Evolutionary conservation across 2,888 invertebrate species (phyloP).

Genomic region (Agrypnus murinus): DNA sequence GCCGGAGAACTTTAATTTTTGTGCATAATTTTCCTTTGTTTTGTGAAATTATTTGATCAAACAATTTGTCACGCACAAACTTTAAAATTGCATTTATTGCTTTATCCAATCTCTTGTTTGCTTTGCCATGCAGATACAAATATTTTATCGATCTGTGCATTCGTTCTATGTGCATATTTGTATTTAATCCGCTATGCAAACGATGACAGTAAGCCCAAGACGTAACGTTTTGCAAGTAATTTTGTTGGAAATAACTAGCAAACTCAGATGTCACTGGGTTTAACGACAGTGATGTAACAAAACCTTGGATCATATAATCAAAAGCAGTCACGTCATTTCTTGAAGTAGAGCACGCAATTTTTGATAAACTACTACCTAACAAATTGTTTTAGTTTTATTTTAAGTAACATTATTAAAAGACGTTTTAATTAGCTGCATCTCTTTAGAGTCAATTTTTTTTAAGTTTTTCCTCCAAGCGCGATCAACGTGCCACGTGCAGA

Average conservation of each 20-base stretch:
- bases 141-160: constrained; percentile 54
- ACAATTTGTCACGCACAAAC: constrained; percentile 56
- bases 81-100: constrained; percentile 55
- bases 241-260: no score
- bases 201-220: no score
- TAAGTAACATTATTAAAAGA: background rate
- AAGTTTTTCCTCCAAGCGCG: background rate
- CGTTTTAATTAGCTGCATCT: background rate
- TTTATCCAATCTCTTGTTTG: constrained; percentile 55
- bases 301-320: no score
- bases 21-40: no score
- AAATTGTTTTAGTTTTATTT: background rate
- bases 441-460: background rate
- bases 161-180: no score
- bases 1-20: constrained; percentile 38
- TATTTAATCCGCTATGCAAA: no score
- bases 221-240: no score
- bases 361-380: constrained; percentile 30
- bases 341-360: no score
- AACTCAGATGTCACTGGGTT: no score
- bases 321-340: no score
- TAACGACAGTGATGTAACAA: no score
- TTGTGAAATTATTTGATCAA: constrained; percentile 52
- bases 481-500: no score
- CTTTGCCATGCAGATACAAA: constrained; percentile 55